phyloP scores from a whole-genome alignment of 2,113 vertebrate species.

The Climacteris rufus region DNA sequence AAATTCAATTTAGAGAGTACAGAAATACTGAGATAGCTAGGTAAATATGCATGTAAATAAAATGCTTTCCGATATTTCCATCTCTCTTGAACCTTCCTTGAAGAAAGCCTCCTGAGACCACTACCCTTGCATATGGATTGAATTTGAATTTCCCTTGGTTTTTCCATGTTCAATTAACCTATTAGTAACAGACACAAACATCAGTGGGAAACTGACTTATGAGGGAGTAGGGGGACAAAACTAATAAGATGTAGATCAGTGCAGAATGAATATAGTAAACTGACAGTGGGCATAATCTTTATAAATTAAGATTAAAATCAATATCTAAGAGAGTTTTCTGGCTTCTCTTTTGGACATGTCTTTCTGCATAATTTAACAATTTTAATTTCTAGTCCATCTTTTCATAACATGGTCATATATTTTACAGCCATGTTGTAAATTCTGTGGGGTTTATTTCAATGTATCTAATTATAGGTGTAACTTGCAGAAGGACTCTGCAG shows the following conservation, averaged over 20 bases:
- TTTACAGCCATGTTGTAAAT: not conserved
- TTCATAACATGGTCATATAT: not conserved
- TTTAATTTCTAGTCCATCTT: not conserved
- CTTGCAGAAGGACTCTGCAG: not conserved
- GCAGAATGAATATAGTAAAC: not conserved
- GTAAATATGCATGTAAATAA: not conserved
- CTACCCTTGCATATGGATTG: not conserved
- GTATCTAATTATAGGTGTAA: not conserved
- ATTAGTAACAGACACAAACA: not conserved
- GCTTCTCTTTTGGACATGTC: not conserved
- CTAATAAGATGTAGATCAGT: not conserved
- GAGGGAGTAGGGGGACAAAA: not conserved
- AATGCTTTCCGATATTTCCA: not conserved
- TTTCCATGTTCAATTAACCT: not conserved
- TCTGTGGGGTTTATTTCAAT: not conserved
- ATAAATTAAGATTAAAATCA: not conserved
- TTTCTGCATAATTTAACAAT: not conserved
- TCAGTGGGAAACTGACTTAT: not conserved
- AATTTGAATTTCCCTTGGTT: not conserved
- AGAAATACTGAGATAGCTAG: not conserved
- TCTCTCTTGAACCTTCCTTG: not conserved
- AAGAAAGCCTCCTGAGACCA: not conserved
- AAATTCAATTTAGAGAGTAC: not conserved
- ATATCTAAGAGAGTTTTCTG: not conserved
- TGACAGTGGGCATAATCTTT: not conserved